Percentiles rank a stretch among this genome's conserved stretches.
phyloP scores from a whole-genome alignment of 2,797 vertebrate species.

The Poecilia velifera region DNA sequence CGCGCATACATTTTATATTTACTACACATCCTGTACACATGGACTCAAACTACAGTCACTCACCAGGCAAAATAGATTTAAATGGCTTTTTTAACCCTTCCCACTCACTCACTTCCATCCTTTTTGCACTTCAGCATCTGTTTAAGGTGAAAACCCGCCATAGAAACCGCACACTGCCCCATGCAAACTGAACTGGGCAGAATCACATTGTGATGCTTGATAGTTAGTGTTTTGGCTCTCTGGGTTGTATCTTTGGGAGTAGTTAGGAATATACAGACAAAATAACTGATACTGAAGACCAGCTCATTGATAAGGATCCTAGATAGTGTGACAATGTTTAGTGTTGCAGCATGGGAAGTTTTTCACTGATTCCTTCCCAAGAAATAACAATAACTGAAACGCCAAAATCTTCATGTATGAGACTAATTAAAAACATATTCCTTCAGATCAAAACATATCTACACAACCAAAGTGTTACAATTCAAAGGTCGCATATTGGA shows the following conservation, averaged over 20 bases:
- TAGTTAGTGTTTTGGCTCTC: slow-evolving; percentile 54
- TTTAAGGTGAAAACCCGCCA: slow-evolving; percentile 58
- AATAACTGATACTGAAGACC: not conserved
- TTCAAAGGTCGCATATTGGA: not conserved
- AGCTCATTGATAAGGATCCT: not conserved
- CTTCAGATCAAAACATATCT: not conserved
- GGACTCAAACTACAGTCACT: slow-evolving; percentile 83
- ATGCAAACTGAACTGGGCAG: slow-evolving; percentile 18
- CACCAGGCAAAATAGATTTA: slow-evolving; percentile 87
- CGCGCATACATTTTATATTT: slow-evolving; percentile 23
- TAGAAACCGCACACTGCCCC: slow-evolving; percentile 11
- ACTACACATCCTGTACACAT: slow-evolving; percentile 72
- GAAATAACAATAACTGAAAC: not conserved
- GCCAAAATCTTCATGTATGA: not conserved
- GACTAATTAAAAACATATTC: not conserved
- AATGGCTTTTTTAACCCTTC: slow-evolving; percentile 85
- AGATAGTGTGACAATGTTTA: not conserved
- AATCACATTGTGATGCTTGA: slow-evolving; percentile 29
- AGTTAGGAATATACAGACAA: slow-evolving; percentile 54
- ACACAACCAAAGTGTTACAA: no score
- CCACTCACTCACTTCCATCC: slow-evolving; percentile 47
- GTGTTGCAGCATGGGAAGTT: not conserved
- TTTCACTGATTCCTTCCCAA: not conserved
- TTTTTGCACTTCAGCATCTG: slow-evolving; percentile 52
- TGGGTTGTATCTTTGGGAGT: slow-evolving; percentile 51